phyloP scores from a whole-genome alignment of 2,888 invertebrate species.

The Diaperis boleti region DNA sequence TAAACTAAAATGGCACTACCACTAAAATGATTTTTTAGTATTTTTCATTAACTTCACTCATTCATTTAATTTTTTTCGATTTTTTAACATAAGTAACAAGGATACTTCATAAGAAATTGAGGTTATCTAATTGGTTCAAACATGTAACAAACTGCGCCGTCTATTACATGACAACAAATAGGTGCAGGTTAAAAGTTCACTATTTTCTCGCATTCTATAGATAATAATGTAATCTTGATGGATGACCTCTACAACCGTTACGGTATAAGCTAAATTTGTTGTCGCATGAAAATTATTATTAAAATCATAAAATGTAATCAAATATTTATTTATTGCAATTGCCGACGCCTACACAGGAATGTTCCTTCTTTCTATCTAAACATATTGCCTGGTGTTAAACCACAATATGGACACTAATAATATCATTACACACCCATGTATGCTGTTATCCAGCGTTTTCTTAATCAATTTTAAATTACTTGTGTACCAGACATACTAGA shows the following conservation, averaged over 20 bases:
- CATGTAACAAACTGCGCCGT: too few relatives aligned
- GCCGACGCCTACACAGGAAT: conserved; percentile 1
- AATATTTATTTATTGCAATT: conserved; percentile 22
- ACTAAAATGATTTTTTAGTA: too few relatives aligned
- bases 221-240: conserved; percentile 12
- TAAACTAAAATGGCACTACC: too few relatives aligned
- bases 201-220: conserved; percentile 4
- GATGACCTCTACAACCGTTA: conserved; percentile 17
- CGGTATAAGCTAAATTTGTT: conserved; percentile 9
- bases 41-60: too few relatives aligned
- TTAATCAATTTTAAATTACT: not conserved
- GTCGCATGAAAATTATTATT: conserved; percentile 23
- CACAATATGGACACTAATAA: not conserved
- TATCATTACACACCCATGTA: not conserved
- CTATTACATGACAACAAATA: not conserved
- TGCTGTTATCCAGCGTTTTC: not conserved
- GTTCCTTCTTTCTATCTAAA: conserved; percentile 3
- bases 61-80: too few relatives aligned
- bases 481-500: not conserved
- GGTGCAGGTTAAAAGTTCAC: conserved; percentile 14
- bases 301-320: conserved; percentile 27
- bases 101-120: too few relatives aligned
- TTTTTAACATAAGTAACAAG: too few relatives aligned
- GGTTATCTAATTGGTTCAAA: too few relatives aligned
- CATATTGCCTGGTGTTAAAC: not conserved